Evolutionary conservation across 2,113 vertebrate genomes (phyloP), one percentile per base, ranked within the genome.

Genomic region (Mirza zaza): DNA sequence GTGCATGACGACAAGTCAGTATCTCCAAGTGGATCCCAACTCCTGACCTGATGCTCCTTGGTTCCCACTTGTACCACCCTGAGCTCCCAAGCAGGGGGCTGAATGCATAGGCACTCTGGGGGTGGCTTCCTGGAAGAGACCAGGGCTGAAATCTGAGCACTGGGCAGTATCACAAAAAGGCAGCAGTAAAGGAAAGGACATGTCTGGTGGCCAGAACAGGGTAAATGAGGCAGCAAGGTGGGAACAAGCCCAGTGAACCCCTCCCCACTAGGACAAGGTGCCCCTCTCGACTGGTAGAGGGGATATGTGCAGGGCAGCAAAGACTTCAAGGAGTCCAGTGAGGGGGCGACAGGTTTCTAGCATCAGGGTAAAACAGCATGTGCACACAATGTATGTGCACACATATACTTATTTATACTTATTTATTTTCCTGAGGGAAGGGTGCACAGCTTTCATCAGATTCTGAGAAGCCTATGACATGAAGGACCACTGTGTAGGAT

Each of bases 221-320:
- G 10, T 0, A 27, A 39, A 2, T 25, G 23, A 80, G 67, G 63
- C 5, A 79, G 42, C 42, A 45, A 73, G 23, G 42, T 23, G 45
- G 34, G 23, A 67, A 75, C 1, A 27, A 20, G 18, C 34, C 76
- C 48, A 27, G 7, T 2, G 21, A 1, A 73, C 29, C 23, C 25
- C 48, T 55, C 50, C 14, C 25, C 10, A 65, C 36, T 5, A 42
- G 32, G 36, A 57, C 42, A 34, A 18, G 10, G 0, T 61, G 59
- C 20, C 67, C 70, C 57, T 34, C 4, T 36, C 18, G 36, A 77
- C 65, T 20, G 23, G 10, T 25, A 20, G n/a, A 45, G 0, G 0
- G 55, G 50, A 20, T 23, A 36, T 0, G 12, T 32, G 50, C 29
- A 18, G 17, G 29, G 25, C 36, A 36, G 68, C 55, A 75, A 87